These are phyloP conservation scores for Siniperca scherzeri DNA, from an alignment of 2,797 vertebrate species.

Conservation along the genomic window DNA sequence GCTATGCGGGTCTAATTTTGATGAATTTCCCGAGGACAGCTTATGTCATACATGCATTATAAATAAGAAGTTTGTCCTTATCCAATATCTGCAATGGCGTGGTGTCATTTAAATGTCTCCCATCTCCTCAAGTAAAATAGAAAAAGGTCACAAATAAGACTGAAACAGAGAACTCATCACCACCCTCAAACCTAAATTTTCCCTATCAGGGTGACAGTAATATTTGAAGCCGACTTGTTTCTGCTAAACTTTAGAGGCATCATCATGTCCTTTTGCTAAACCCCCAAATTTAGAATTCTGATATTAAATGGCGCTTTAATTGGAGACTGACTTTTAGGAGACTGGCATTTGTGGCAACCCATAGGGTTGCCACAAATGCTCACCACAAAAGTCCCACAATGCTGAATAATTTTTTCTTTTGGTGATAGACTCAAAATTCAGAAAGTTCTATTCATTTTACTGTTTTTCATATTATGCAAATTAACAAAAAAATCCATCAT, in stretches of 20 bases:
- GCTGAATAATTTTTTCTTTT: too few relatives aligned
- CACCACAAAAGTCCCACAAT: too few relatives aligned
- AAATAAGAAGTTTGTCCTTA: conserved; percentile 29
- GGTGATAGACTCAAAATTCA: too few relatives aligned
- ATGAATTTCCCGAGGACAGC: conserved; percentile 37
- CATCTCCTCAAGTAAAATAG: conserved; percentile 57
- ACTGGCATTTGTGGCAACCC: too few relatives aligned
- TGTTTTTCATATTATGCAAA: too few relatives aligned
- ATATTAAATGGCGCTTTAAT: not conserved
- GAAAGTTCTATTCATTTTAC: too few relatives aligned
- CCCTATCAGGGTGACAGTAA: not conserved
- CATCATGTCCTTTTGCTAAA: conserved; percentile 11
- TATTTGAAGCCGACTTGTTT: conserved; percentile 34
- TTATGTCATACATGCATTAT: conserved; percentile 24
- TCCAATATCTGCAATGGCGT: conserved; percentile 23
- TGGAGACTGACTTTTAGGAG: not conserved
- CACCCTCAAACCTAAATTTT: conserved; percentile 6
- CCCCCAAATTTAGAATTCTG: not conserved
- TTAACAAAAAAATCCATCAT: too few relatives aligned
- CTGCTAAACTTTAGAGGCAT: conserved; percentile 7
- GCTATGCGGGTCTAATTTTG: not conserved
- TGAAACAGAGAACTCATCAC: conserved; percentile 24
- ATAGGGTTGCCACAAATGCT: too few relatives aligned
- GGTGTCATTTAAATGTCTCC: conserved; percentile 67
- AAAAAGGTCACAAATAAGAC: conserved; percentile 50